Percentiles rank a stretch among this genome's conserved stretches.
Conservation (phyloP, 2,113 vertebrate genomes). For the Onychostruthus taczanowskii region DNA sequence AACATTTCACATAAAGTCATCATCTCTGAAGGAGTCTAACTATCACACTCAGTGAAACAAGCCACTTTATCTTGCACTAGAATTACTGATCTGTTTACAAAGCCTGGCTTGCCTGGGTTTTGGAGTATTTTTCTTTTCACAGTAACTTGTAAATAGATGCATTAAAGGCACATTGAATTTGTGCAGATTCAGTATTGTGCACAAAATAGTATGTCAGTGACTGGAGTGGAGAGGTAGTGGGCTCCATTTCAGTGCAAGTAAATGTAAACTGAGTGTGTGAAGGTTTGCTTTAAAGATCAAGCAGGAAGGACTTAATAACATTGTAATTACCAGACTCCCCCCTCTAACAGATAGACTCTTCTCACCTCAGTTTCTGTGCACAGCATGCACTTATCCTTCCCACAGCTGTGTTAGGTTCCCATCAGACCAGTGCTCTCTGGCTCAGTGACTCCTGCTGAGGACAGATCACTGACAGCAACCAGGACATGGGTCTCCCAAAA, state of each 20-base stretch:
- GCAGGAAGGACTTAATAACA: background rate
- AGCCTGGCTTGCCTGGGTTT: background rate
- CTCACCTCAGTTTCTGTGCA: background rate
- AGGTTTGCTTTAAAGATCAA: background rate
- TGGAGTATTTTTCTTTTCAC: background rate
- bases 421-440: background rate
- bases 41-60: background rate
- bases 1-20: constrained; percentile 11
- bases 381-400: background rate
- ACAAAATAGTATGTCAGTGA: background rate
- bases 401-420: background rate
- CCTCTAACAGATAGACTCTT: background rate
- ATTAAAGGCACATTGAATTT: background rate
- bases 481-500: background rate
- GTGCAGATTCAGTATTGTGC: background rate
- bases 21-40: background rate
- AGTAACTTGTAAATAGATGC: background rate
- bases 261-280: constrained; percentile 3
- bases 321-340: background rate
- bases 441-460: background rate
- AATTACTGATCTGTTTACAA: constrained; percentile 11
- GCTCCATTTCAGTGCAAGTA: constrained; percentile 48
- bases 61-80: background rate
- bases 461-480: background rate
- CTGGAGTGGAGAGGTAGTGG: constrained; percentile 16